Evolutionary conservation across 2,113 vertebrate genomes (phyloP), one percentile per base, ranked within the genome.

Genomic region (Polyodon spathula): DNA sequence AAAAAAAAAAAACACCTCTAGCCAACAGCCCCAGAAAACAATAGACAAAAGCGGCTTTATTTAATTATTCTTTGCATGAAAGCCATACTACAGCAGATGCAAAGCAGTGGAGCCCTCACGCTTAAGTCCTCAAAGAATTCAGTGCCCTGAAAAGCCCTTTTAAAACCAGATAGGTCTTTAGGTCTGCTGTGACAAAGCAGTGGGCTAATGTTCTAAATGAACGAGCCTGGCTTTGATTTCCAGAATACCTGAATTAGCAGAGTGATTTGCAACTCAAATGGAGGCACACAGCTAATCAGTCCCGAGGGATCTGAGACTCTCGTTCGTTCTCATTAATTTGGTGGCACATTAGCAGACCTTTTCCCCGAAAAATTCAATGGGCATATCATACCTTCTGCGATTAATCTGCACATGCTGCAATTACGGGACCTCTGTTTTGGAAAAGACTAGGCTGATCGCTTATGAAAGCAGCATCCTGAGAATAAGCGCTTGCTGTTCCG

Each of bases 231-330:
- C 59, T 64, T 64, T 40, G 59, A 54, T 62, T 64, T 59, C 50
- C 12, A 53, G 40, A 64, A 64, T 42, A 55, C 63, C 57, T 44
- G 37, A 64, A 59, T 64, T 42, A 59, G 56, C 11, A 40, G 4
- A 43, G 39, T 50, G 48, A 64, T 64, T 64, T 59, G 63, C 56
- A 64, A 51, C 48, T 53, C 17, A 41, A 43, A 52, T 64, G 46
- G 37, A 46, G 27, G 40, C 37, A 52, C 17, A 17, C 39, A 16
- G 37, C 56, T 59, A 48, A 59, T 59, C 58, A 53, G 46, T 50
- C 56, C 15, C 4, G 37, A 17, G 40, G 52, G 55, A 64, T 64
- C 56, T 53, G 17, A 58, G 56, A 10, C 17, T 9, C n/a, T n/a
- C n/a, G 12, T 37, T 8, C 40, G 9, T 53, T 48, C 40, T 63